phyloP scores from a whole-genome alignment of 2,113 vertebrate genomes.

The Phyllopteryx taeniolatus region DNA sequence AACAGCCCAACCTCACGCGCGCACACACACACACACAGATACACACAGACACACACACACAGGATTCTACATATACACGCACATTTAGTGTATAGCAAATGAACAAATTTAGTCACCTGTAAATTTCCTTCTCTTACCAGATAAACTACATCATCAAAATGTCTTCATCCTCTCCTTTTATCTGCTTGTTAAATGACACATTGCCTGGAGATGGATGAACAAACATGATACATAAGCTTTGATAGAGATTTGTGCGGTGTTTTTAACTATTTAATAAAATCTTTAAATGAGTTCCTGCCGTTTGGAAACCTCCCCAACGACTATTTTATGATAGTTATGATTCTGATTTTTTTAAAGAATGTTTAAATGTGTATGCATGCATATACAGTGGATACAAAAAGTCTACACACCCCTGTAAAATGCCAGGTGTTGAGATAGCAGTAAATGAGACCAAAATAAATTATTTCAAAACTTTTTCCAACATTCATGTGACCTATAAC shows the following conservation, averaged over 20 bases:
- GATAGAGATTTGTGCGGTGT: conserved; percentile 7
- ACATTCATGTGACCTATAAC: no score
- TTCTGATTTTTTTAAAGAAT: no score
- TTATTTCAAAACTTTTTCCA: no score
- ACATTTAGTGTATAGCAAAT: conserved; percentile 28
- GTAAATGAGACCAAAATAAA: no score
- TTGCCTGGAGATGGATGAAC: not conserved
- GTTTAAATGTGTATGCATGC: no score
- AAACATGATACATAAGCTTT: not conserved
- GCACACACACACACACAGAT: conserved; percentile 37
- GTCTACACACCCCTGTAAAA: no score
- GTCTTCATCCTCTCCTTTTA: conserved; percentile 25
- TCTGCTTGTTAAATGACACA: not conserved
- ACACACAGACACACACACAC: not conserved
- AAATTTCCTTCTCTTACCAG: conserved; percentile 32
- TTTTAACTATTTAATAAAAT: conserved; percentile 46
- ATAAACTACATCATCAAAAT: conserved; percentile 49
- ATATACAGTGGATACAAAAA: no score
- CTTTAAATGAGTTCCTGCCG: not conserved
- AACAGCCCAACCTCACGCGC: conserved; percentile 80
- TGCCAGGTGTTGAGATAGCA: no score
- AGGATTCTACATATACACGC: not conserved
- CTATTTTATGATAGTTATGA: no score
- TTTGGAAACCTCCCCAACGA: no score
- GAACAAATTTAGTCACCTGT: conserved; percentile 42